Base-by-base conservation (phyloP, 2,888 invertebrate genomes). In the Heliconius ismenius region DNA sequence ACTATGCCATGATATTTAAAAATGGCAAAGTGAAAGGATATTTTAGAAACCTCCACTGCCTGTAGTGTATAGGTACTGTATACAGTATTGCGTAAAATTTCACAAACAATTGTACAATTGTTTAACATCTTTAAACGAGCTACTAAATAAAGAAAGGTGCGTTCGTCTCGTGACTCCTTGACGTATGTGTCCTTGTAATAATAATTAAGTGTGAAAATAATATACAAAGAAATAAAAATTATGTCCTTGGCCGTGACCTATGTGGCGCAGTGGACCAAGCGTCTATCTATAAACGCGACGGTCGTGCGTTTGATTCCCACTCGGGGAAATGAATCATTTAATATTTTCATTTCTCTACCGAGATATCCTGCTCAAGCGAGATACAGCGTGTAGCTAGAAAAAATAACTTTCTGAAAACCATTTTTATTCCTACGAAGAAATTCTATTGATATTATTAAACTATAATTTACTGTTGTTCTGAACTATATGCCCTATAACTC, bases 21-120 rank as follows among this genome's bases (percentile, higher is more conserved):
- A 32, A 67, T 67, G 67, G 67, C 39, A 39, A 67, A 39, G 67
- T 67, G 67, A 67, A 39, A 67, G 67, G 67, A 39, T 43, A 18
- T 24, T 39, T 67, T 67, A 67, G 39, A 43, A 67, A 39, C 67
- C 24, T 39, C 24, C 7, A 39, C 24, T 64, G 64, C 49, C 18
- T 49, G 32, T 0, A 32, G 32, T 32, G 32, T 32, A 32, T 32
- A 28, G 28, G 2, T 28, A 32, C 49, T 49, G 49, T 49, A 18
- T 21, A 36, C 36, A n/a, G 36, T 2, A 24, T 39, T 43, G 15
- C 67, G 67, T 67, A 43, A 67, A 39, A 24, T 43, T 67, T 7
- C 24, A 67, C 15, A 67, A 67, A 24, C 67, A 24, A 24, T 39
- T 24, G 39, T 39, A 24, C 67, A 24, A 24, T 39, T 24, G 39